phyloP scores from a whole-genome alignment of 2,797 vertebrate genomes.

The Bradypodion pumilum region DNA sequence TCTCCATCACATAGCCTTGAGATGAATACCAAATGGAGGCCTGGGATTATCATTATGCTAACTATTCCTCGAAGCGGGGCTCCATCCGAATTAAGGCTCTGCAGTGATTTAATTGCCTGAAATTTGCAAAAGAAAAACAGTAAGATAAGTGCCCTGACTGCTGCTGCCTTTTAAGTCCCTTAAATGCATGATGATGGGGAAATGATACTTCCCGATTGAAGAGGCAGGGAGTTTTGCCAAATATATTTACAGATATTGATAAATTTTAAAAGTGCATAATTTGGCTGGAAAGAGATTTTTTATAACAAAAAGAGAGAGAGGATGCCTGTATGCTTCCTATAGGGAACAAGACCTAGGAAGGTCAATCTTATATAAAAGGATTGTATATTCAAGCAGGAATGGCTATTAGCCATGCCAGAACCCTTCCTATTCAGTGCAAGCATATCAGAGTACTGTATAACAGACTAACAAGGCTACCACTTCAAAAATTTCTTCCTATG shows the following conservation, averaged over 20 bases:
- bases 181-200: neutral
- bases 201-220: neutral
- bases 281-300: neutral
- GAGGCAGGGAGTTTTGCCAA: neutral
- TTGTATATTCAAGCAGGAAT: neutral
- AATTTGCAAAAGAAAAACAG: neutral
- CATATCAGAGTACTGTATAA: too few relatives aligned
- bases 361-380: neutral
- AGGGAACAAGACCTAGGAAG: neutral
- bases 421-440: neutral
- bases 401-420: neutral
- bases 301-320: neutral
- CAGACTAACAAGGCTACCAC: too few relatives aligned
- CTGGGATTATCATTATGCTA: constrained; percentile 4
- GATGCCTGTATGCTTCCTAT: neutral
- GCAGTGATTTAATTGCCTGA: neutral
- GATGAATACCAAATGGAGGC: neutral
- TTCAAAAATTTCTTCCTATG: too few relatives aligned
- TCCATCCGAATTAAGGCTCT: neutral
- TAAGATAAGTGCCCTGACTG: neutral
- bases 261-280: neutral
- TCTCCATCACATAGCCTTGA: neutral
- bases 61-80: neutral
- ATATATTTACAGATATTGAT: neutral
- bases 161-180: neutral